These are phyloP conservation scores for Rhea americana DNA, from an alignment of 2,113 vertebrate species.

Conservation along the genomic window DNA sequence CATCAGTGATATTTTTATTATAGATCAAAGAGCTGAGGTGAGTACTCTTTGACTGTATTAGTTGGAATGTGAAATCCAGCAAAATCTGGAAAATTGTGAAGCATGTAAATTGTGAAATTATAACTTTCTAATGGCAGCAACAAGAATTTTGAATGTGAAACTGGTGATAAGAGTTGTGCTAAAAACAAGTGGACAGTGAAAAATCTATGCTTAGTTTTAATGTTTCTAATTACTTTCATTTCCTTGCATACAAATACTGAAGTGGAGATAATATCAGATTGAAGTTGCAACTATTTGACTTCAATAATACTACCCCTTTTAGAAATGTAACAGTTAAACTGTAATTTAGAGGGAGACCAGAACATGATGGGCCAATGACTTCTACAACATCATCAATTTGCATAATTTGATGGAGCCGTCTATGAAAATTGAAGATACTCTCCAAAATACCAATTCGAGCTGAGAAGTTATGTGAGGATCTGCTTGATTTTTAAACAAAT, in stretches of 20 bases:
- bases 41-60: background rate
- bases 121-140: background rate
- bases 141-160: background rate
- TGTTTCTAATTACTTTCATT: background rate
- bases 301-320: background rate
- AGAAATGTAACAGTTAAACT: background rate
- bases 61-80: background rate
- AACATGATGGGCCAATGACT: background rate
- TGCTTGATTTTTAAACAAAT: background rate
- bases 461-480: background rate
- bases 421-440: background rate
- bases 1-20: background rate
- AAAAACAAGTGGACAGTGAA: background rate
- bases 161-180: background rate
- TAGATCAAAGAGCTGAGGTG: background rate
- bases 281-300: background rate
- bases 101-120: rapidly evolving
- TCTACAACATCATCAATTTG: background rate
- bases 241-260: background rate
- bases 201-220: background rate
- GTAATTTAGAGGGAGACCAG: background rate
- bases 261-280: background rate
- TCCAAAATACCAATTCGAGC: background rate
- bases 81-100: background rate
- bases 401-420: background rate